Percentiles rank a stretch among this genome's conserved stretches.
Evolutionary conservation across 2,888 invertebrate genomes (phyloP).

Genomic region (Watsonalla cultraria): DNA sequence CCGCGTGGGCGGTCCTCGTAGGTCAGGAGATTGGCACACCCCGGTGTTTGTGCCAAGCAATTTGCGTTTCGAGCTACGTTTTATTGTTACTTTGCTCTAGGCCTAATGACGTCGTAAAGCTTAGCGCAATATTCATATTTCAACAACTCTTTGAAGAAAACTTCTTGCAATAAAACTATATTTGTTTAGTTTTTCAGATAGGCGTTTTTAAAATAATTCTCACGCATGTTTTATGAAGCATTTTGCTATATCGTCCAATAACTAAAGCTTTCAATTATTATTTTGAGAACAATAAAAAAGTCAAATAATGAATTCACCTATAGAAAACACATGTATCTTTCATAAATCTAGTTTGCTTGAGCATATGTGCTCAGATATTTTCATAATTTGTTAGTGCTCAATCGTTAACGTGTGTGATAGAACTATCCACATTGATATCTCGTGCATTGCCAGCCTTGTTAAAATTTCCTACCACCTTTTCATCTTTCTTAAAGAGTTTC

Average conservation of each 20-base stretch:
- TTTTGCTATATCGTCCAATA: neutral
- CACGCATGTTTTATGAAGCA: neutral
- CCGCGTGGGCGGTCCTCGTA: conserved; percentile 37
- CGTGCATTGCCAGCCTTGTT: no score
- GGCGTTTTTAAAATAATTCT: neutral
- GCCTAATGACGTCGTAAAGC: conserved; percentile 12
- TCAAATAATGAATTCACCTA: neutral
- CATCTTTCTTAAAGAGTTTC: no score
- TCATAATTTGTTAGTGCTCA: no score
- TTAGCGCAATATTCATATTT: conserved; percentile 2
- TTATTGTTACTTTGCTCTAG: conserved; percentile 15
- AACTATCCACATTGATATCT: no score
- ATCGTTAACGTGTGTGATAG: no score
- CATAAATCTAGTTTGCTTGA: no score
- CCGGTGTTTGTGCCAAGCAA: conserved; percentile 36
- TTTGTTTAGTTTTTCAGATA: neutral
- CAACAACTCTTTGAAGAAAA: neutral
- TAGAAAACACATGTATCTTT: neutral
- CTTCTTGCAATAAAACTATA: neutral
- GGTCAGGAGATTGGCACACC: conserved; percentile 56
- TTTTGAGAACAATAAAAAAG: neutral
- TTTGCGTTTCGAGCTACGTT: conserved; percentile 10
- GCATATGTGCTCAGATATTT: no score
- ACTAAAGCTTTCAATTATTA: neutral
- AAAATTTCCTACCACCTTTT: no score